Conservation (phyloP, 92 coral and sea anemone genomes). For the Porites evermanni region DNA sequence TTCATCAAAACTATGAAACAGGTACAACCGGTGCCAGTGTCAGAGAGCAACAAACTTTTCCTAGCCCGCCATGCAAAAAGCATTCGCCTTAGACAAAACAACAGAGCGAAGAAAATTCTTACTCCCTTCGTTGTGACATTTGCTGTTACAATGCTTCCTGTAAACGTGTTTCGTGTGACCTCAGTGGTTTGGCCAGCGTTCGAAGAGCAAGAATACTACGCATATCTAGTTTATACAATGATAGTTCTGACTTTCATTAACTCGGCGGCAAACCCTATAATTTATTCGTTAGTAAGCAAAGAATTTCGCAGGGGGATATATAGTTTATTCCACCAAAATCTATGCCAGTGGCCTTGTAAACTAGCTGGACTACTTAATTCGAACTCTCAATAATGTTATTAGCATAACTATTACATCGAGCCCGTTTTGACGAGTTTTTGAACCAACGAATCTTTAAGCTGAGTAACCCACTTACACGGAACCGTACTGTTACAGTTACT, state of each 20-base stretch:
- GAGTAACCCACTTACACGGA: too few relatives aligned
- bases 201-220: neutral
- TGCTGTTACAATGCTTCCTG: conserved; percentile 29
- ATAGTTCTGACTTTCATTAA: neutral
- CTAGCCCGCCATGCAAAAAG: too few relatives aligned
- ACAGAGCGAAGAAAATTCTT: conserved; percentile 24
- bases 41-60: too few relatives aligned
- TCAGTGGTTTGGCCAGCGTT: conserved; percentile 1
- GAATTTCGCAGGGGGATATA: conserved; percentile 1
- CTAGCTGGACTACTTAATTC: neutral
- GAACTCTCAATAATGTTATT: too few relatives aligned
- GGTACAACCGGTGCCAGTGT: neutral
- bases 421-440: too few relatives aligned
- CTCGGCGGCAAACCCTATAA: conserved; percentile 31
- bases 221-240: neutral
- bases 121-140: conserved; percentile 36
- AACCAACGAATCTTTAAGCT: too few relatives aligned
- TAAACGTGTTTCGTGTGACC: conserved; percentile 5
- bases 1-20: neutral
- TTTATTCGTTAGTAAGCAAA: conserved; percentile 11
- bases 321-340: neutral
- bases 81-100: conserved; percentile 25
- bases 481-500: too few relatives aligned
- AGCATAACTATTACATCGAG: too few relatives aligned
- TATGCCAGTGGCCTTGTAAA: neutral